Evolutionary conservation across 1,140 invertebrate species (phyloP).

Genomic region (Pomacea maculata): DNA sequence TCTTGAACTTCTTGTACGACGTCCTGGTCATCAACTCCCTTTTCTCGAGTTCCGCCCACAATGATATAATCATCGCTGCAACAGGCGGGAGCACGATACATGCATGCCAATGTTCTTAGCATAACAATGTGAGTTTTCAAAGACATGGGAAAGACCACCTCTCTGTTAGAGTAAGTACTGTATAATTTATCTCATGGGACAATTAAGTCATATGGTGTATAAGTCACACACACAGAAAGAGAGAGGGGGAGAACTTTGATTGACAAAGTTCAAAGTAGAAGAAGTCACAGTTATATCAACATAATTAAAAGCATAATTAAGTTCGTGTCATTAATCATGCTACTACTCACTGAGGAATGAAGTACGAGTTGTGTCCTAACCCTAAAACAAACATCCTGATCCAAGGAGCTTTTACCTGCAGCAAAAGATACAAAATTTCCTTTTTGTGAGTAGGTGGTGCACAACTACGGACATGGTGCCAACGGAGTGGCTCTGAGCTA

Average conservation of each 20-base stretch:
- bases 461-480: slow-evolving; percentile 93
- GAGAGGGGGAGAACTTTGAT: not conserved
- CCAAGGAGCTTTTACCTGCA: slow-evolving; percentile 43
- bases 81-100: slow-evolving; percentile 13
- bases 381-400: slow-evolving; percentile 35
- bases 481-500: slow-evolving; percentile 89
- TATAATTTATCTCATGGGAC: not conserved
- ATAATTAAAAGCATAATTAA: not conserved
- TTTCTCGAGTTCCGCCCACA: slow-evolving; percentile 35
- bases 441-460: slow-evolving; percentile 68
- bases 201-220: not conserved
- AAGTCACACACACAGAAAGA: slow-evolving; percentile 1
- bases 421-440: not conserved
- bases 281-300: not conserved
- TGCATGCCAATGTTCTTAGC: no score
- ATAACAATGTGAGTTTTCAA: no score
- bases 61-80: slow-evolving; percentile 34
- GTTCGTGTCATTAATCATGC: not conserved
- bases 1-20: slow-evolving; percentile 22
- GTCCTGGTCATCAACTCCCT: slow-evolving; percentile 26
- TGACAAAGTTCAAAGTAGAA: not conserved
- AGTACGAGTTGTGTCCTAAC: slow-evolving; percentile 23
- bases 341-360: not conserved
- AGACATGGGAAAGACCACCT: no score
- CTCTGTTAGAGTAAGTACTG: no score